phyloP scores from a whole-genome alignment of 2,888 invertebrate genomes.

The Cheilosia vernalis region DNA sequence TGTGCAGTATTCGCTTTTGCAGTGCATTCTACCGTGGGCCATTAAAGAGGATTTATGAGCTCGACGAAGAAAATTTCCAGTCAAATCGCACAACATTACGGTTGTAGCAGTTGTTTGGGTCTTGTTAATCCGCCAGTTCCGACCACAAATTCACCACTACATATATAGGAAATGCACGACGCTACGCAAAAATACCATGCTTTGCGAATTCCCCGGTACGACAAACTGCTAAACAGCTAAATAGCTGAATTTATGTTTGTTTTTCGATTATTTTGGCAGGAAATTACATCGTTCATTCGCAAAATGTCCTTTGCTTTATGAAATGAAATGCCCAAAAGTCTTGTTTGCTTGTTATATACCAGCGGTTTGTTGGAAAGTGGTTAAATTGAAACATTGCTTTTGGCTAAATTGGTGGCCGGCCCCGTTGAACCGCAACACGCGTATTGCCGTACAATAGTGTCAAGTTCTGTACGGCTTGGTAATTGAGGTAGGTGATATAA shows the following conservation, averaged over 20 bases:
- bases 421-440: conserved; percentile 17
- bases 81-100: conserved; percentile 50
- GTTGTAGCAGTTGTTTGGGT: conserved; percentile 59
- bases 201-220: conserved; percentile 23
- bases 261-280: conserved; percentile 32
- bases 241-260: conserved; percentile 63
- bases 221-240: conserved; percentile 42
- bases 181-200: conserved; percentile 20
- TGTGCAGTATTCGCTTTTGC: conserved; percentile 27
- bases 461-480: neutral
- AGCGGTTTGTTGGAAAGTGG: conserved; percentile 22
- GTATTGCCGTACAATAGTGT: neutral
- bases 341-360: conserved; percentile 28
- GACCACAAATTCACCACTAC: conserved; percentile 68
- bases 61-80: conserved; percentile 64
- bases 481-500: neutral
- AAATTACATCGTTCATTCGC: conserved; percentile 7
- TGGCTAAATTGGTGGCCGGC: conserved; percentile 39
- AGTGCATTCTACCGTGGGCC: conserved; percentile 60
- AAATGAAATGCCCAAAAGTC: conserved; percentile 23
- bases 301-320: conserved; percentile 49
- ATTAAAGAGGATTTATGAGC: conserved; percentile 71
- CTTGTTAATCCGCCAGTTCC: conserved; percentile 65
- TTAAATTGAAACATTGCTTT: conserved; percentile 53
- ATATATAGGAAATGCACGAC: conserved; percentile 35